A percentile compares a stretch with the other conserved stretches of the same genome.
These are phyloP conservation scores for Prionailurus bengalensis DNA, from an alignment of 2,113 vertebrate genomes.

Conservation along the genomic window DNA sequence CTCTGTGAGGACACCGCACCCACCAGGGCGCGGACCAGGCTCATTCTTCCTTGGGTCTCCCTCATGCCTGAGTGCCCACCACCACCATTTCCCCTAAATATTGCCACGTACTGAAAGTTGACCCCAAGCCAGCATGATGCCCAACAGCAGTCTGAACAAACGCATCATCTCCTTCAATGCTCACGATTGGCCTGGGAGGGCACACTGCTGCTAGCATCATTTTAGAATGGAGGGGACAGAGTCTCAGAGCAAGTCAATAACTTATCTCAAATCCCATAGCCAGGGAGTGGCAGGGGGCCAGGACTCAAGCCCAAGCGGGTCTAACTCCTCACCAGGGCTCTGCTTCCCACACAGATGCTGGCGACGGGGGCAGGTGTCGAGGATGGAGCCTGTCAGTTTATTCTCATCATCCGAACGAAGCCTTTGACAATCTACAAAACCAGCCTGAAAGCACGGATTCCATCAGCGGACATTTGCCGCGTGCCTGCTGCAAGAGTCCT, in stretches of 20 bases:
- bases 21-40: accelerated
- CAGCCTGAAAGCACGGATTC: background rate
- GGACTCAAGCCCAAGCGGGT: background rate
- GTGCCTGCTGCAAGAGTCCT: background rate
- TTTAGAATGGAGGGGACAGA: background rate
- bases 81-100: background rate
- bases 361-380: background rate
- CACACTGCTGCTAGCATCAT: accelerated
- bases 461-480: background rate
- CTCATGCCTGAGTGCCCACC: no score
- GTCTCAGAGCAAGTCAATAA: background rate
- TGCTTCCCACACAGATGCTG: background rate
- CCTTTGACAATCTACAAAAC: background rate
- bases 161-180: background rate
- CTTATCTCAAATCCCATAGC: background rate
- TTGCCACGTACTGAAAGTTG: background rate
- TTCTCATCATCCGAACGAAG: background rate
- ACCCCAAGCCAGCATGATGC: background rate
- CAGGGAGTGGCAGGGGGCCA: background rate
- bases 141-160: background rate
- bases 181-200: background rate
- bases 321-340: background rate
- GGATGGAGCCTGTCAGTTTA: background rate
- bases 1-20: background rate
- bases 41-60: background rate